Evolutionary conservation across 2,797 vertebrate species (phyloP).

Genomic region (Thripadectes ignobilis): DNA sequence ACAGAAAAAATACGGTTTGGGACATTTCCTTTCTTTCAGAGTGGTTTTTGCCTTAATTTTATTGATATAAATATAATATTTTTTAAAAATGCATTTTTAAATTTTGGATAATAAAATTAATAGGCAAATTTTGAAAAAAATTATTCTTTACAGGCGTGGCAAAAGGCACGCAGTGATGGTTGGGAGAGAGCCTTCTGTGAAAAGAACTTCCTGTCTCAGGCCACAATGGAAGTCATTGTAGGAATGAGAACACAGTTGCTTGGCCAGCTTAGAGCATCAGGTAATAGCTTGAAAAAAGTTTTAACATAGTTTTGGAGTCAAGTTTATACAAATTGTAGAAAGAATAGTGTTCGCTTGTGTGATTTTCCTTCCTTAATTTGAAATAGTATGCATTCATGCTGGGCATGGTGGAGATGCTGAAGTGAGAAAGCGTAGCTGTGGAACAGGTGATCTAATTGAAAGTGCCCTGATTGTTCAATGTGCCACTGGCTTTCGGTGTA

Average conservation of each 20-base stretch:
- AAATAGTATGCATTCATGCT: neutral
- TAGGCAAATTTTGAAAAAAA: neutral
- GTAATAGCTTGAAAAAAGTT: constrained; percentile 60
- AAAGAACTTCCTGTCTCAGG: constrained; percentile 93
- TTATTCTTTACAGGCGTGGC: constrained; percentile 85
- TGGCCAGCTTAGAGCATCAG: constrained; percentile 92
- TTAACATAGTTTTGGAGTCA: neutral
- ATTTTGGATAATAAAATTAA: neutral
- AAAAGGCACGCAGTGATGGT: constrained; percentile 89
- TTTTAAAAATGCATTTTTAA: neutral
- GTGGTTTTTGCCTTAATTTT: neutral
- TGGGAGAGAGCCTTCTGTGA: constrained; percentile 95
- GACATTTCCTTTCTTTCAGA: neutral
- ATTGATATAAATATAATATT: neutral
- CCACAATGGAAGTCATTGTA: constrained; percentile 93
- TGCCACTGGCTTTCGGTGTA: neutral
- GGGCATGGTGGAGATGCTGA: neutral
- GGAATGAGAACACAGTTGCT: constrained; percentile 93
- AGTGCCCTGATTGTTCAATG: neutral
- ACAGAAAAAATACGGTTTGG: neutral
- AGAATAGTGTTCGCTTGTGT: neutral
- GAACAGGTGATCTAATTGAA: neutral
- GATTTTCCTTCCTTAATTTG: neutral
- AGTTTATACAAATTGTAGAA: neutral
- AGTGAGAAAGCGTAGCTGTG: neutral